Conservation (phyloP, 2,113 vertebrate species). For the Lates calcarifer region DNA sequence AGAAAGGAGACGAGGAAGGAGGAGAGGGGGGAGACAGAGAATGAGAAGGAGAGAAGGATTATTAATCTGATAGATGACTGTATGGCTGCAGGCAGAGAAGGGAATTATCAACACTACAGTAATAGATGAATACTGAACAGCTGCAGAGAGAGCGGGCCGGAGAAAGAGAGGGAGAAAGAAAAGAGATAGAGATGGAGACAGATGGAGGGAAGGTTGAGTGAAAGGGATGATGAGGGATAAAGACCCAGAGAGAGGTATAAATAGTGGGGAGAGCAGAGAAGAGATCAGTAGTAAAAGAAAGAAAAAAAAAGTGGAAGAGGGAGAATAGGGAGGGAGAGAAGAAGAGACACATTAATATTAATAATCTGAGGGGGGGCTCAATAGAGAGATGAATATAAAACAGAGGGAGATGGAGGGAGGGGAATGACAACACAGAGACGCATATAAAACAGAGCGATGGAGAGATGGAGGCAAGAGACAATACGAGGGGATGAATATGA, state of each 20-base stretch:
- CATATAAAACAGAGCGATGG: constrained; percentile 66
- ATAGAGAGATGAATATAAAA: constrained; percentile 81
- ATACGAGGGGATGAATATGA: constrained; percentile 71
- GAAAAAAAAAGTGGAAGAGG: constrained; percentile 55
- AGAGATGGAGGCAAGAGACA: constrained; percentile 60
- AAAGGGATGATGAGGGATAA: constrained; percentile 70
- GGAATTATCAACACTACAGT: constrained; percentile 86
- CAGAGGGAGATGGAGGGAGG: constrained; percentile 70
- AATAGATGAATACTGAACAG: constrained; percentile 85
- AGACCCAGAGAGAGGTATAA: constrained; percentile 70
- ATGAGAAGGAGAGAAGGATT: constrained; percentile 75
- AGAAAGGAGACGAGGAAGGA: constrained; percentile 39
- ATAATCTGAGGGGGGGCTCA: constrained; percentile 72
- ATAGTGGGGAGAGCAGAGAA: constrained; percentile 62
- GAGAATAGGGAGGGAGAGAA: constrained; percentile 54
- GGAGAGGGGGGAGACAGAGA: constrained; percentile 21
- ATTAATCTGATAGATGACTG: constrained; percentile 86
- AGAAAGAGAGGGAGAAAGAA: constrained; percentile 38
- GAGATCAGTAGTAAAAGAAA: constrained; percentile 65
- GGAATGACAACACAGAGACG: constrained; percentile 64
- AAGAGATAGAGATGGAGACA: constrained; percentile 65
- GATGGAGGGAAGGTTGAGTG: constrained; percentile 68
- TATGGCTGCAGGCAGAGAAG: constrained; percentile 82
- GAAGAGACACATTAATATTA: constrained; percentile 82
- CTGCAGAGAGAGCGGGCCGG: constrained; percentile 68